These are phyloP conservation scores for Nothoprocta pentlandii DNA, from an alignment of 2,113 vertebrate species.

Conservation along the genomic window DNA sequence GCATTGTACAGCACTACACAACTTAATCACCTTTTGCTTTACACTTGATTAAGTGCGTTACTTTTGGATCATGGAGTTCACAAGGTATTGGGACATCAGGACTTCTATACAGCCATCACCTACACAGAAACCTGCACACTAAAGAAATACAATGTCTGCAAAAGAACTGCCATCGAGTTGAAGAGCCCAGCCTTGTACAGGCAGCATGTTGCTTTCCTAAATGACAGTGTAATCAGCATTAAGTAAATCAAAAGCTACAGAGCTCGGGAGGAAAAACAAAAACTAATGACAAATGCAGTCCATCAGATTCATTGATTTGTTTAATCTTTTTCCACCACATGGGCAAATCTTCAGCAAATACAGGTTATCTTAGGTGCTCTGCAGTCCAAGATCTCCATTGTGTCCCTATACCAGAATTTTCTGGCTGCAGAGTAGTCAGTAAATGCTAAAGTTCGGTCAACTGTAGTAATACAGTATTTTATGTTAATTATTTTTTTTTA, in stretches of 20 bases:
- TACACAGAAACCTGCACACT: background rate
- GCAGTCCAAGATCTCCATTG: background rate
- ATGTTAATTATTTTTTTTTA: background rate
- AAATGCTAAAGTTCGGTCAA: background rate
- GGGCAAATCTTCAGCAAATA: background rate
- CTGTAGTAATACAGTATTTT: background rate
- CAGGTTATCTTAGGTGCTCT: background rate
- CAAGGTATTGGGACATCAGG: slow-evolving; percentile 53
- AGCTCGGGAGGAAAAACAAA: background rate
- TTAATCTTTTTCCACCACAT: background rate
- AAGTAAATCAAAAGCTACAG: background rate
- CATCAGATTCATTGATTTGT: slow-evolving; percentile 22
- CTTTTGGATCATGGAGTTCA: slow-evolving; percentile 67
- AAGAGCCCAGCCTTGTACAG: slow-evolving; percentile 3
- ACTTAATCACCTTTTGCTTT: slow-evolving; percentile 70
- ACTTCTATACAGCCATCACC: slow-evolving; percentile 38
- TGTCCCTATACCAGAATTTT: background rate
- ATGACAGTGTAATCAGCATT: slow-evolving; percentile 28
- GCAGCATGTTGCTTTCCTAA: slow-evolving; percentile 8
- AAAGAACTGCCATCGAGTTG: background rate
- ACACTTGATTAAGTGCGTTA: slow-evolving; percentile 72
- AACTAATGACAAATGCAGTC: slow-evolving; percentile 13
- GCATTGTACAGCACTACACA: slow-evolving; percentile 56
- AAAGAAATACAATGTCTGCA: slow-evolving; percentile 2
- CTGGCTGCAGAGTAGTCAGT: background rate